Evolutionary conservation across 37 sponge, comb jelly and placozoan species (phyloP), one percentile per base, ranked within the genome.

Genomic region (Axinella damicornis): DNA sequence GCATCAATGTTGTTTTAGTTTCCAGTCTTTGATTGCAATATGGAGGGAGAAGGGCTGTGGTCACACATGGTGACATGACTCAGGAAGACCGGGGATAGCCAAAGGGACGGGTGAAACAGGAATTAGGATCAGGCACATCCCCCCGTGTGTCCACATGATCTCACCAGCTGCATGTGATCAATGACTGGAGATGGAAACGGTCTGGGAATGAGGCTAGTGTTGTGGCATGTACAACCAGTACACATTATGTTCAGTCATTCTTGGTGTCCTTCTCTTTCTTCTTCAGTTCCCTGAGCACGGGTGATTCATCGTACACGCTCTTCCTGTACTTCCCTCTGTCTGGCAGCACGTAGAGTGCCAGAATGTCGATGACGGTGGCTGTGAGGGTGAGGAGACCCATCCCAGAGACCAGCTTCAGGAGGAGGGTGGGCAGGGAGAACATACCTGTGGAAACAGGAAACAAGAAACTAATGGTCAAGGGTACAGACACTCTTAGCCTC

Each of bases 261-360:
- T 61, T 61, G 25, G 4, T 12, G 13, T 61, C 62, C 22, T 27
- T 61, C 14, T 5, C 5, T 5, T 61, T 14, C 5, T 5, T 46
- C 46, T 9, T 46, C 46, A 46, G 46, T 46, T 46, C 6, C 46
- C 9, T 46, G 46, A 46, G 46, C 46, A 61, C 62, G 5, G 66
- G 79, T 46, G 79, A 65, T 53, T 80, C 68, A 0, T 87, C 91
- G 52, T 90, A 90, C 20, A 90, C 85, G 33, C 56, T 59, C 32
- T 91, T 69, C n/a, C 89, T 73, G 79, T 94, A 91, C 32, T 54
- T 76, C 27, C 37, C 19, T 56, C 70, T 83, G 76, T 84, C 79
- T 16, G 96, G 93, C 39, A 93, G 88, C 31, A 96, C 46, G 69
- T 96, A 90, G 53, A 93, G 90, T 38, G 93, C 90, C 18, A 91